These are phyloP conservation scores for Drosophila niveifrons DNA, from an alignment of 2,888 invertebrate genomes.

Conservation along the genomic window DNA sequence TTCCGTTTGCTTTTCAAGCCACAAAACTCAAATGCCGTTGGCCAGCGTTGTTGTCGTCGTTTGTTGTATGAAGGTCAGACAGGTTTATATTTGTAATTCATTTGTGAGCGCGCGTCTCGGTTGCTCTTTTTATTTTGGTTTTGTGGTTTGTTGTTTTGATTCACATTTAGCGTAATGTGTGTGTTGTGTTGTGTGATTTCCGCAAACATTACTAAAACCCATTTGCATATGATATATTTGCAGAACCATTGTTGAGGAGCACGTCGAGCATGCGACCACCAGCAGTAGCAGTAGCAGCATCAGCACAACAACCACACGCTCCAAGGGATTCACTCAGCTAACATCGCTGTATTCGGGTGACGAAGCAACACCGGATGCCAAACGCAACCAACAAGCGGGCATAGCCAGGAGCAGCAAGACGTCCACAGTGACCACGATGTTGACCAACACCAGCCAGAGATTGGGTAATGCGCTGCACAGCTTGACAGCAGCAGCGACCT, in stretches of 20 bases:
- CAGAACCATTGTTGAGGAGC: constrained; percentile 84
- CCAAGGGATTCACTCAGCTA: constrained; percentile 50
- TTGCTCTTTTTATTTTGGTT: constrained; percentile 24
- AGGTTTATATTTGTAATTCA: constrained; percentile 48
- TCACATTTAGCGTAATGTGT: constrained; percentile 29
- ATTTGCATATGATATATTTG: constrained; percentile 35
- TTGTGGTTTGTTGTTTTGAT: constrained; percentile 71
- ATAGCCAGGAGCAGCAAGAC: constrained; percentile 20
- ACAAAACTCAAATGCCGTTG: constrained; percentile 35
- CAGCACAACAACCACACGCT: constrained; percentile 44
- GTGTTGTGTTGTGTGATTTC: constrained; percentile 35
- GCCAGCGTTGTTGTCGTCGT: constrained; percentile 21
- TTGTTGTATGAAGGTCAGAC: constrained; percentile 61
- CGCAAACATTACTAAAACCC: constrained; percentile 24
- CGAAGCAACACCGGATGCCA: constrained; percentile 83
- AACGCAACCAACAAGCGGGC: constrained; percentile 32
- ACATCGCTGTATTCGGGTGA: constrained; percentile 88
- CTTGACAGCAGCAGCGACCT: constrained; percentile 66
- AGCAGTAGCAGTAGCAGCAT: constrained; percentile 37
- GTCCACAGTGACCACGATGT: constrained; percentile 50
- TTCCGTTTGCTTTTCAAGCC: constrained; percentile 34
- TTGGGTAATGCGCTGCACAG: constrained; percentile 44
- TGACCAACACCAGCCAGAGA: constrained; percentile 53
- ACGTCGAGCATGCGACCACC: constrained; percentile 68
- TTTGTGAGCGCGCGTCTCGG: constrained; percentile 34